Evolutionary conservation across 2,113 vertebrate genomes (phyloP).

Genomic region (Numida meleagris): DNA sequence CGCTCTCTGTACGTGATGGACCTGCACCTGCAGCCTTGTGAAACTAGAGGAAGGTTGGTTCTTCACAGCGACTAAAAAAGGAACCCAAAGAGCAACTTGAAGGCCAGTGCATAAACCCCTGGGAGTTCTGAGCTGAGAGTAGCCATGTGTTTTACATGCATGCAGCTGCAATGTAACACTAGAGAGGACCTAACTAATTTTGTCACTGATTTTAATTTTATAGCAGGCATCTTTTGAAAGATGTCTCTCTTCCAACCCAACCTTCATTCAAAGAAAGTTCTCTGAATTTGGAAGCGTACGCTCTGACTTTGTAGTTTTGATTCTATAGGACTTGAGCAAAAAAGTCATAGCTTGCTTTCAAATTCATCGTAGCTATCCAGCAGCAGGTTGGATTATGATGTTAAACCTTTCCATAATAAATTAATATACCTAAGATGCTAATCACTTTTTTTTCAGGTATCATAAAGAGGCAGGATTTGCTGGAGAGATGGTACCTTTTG

Average conservation of each 20-base stretch:
- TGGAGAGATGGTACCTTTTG: not conserved
- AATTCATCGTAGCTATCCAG: not conserved
- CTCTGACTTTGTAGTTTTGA: not conserved
- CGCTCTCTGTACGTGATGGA: not conserved
- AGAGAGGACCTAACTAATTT: not conserved
- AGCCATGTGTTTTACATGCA: not conserved
- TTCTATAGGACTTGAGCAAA: not conserved
- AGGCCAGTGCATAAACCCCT: not conserved
- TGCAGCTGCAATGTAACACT: not conserved
- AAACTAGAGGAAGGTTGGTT: not conserved
- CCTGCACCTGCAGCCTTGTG: slow-evolving; percentile 23
- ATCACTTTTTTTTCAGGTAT: not conserved
- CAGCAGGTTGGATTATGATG: not conserved
- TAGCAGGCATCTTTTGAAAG: not conserved
- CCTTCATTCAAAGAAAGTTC: not conserved
- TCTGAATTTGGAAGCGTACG: not conserved
- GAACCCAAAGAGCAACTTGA: not conserved
- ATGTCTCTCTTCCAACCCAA: not conserved
- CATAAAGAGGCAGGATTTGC: not conserved
- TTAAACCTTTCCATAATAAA: not conserved
- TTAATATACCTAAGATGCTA: not conserved
- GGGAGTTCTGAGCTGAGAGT: not conserved
- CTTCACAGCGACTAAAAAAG: slow-evolving; percentile 7
- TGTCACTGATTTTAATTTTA: not conserved
- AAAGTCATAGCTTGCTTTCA: not conserved